phyloP scores from a whole-genome alignment of 2,113 vertebrate genomes.

The Eublepharis macularius region DNA sequence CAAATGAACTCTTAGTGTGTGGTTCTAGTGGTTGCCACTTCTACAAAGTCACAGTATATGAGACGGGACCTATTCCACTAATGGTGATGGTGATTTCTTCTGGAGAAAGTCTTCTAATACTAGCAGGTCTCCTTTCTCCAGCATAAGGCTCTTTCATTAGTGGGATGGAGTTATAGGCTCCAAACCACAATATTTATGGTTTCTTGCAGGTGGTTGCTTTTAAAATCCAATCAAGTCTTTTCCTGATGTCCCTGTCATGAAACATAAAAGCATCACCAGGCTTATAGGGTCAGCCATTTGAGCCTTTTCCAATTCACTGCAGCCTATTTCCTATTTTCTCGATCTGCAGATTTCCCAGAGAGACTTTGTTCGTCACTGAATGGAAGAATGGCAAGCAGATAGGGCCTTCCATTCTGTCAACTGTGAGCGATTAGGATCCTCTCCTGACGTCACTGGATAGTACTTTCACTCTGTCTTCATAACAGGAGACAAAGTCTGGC shows the following conservation, averaged over 20 bases:
- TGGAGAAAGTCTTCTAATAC: no score
- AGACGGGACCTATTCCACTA: no score
- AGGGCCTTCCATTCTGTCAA: accelerated
- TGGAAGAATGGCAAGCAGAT: neutral
- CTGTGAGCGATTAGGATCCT: neutral
- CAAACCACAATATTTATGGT: no score
- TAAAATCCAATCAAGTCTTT: neutral
- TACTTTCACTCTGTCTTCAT: neutral
- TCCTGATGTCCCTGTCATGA: accelerated
- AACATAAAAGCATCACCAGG: neutral
- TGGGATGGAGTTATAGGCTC: no score
- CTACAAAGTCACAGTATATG: no score
- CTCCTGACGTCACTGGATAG: accelerated
- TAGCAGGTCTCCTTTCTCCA: no score
- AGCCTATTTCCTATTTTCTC: neutral
- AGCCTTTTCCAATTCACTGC: neutral
- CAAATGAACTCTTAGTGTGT: no score
- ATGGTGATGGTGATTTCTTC: no score
- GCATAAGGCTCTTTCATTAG: no score
- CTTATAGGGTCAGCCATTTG: accelerated
- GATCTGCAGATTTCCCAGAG: neutral
- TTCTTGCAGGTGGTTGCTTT: neutral
- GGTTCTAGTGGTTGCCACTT: no score
- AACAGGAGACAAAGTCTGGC: neutral
- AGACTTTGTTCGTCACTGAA: neutral